These are phyloP conservation scores for Mustelus asterias DNA, from an alignment of 2,113 vertebrate genomes.

Conservation along the genomic window DNA sequence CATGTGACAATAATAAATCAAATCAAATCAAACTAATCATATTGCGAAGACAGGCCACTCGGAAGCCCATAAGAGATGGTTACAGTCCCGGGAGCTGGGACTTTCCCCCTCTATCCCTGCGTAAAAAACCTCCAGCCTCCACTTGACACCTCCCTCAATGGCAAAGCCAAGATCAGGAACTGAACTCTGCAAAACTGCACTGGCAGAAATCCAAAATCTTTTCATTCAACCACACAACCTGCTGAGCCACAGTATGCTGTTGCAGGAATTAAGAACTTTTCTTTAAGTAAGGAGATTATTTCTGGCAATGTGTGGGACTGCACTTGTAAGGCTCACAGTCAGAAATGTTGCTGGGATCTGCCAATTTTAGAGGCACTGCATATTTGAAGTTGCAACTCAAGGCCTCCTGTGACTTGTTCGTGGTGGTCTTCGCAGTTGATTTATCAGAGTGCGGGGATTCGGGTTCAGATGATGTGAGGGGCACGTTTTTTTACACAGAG, in stretches of 20 bases:
- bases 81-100: not conserved
- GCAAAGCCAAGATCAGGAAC: not conserved
- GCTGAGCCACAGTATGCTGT: not conserved
- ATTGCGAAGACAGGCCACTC: not conserved
- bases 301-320: not conserved
- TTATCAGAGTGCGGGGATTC: not conserved
- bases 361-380: not conserved
- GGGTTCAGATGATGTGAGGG: not conserved
- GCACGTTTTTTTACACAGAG: too few species aligned
- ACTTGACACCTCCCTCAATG: not conserved
- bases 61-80: not conserved
- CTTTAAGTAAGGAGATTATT: not conserved
- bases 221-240: not conserved
- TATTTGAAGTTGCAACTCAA: not conserved
- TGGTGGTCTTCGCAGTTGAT: not conserved
- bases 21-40: too few species aligned
- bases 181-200: not conserved
- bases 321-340: not conserved
- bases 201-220: not conserved
- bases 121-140: not conserved
- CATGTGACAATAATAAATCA: too few species aligned
- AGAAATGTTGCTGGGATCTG: not conserved
- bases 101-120: too few species aligned
- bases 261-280: slow-evolving; percentile 8
- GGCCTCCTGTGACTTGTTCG: not conserved